Evolutionary conservation across 2,113 vertebrate genomes (phyloP).

Genomic region (Notothenia rossii): DNA sequence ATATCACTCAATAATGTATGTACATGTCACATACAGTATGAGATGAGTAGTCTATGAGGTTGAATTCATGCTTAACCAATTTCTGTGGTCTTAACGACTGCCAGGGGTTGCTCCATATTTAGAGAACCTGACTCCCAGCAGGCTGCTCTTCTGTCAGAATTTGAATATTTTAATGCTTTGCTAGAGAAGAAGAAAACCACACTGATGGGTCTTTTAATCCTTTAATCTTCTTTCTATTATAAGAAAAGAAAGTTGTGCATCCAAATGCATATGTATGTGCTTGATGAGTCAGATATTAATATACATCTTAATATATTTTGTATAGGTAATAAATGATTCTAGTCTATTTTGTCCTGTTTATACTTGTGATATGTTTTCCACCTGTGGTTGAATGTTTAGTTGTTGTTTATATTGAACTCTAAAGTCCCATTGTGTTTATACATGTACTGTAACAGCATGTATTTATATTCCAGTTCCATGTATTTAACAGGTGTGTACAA

Average conservation of each 20-base stretch:
- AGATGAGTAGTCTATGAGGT: conserved; percentile 17
- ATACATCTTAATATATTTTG: not conserved
- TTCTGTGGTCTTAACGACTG: conserved; percentile 9
- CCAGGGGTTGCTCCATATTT: conserved; percentile 40
- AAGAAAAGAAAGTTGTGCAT: not conserved
- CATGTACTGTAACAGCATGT: conserved; percentile 13
- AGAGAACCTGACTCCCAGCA: conserved; percentile 9
- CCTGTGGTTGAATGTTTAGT: not conserved
- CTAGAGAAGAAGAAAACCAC: conserved; percentile 6
- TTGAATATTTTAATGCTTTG: conserved; percentile 20
- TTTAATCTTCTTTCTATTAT: not conserved
- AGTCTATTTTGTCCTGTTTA: not conserved
- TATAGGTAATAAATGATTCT: not conserved
- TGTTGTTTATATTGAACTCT: not conserved
- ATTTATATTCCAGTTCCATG: conserved; percentile 4
- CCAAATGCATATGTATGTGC: not conserved
- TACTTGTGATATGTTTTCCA: not conserved
- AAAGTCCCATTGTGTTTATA: not conserved
- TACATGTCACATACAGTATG: not conserved
- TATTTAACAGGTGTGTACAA: not conserved
- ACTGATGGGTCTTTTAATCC: not conserved
- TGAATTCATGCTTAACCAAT: conserved; percentile 34
- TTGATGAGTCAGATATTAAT: not conserved
- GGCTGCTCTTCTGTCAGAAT: conserved; percentile 29
- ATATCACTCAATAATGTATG: not conserved